Evolutionary conservation across 2,797 vertebrate species (phyloP), one percentile per base, ranked within the genome.

Genomic region (Dicrostonyx torquatus): DNA sequence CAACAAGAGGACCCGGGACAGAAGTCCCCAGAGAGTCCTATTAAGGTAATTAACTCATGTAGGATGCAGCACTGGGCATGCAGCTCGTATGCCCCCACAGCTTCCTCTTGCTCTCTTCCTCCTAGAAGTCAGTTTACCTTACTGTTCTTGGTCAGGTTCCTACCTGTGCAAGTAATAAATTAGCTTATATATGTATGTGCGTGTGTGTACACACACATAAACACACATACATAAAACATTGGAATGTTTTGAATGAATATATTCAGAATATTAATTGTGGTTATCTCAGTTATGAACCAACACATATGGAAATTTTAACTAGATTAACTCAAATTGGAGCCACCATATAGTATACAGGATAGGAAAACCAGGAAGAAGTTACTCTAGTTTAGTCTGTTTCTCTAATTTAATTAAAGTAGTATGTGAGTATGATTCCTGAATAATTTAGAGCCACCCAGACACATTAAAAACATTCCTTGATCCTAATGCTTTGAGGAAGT

Each of bases 11-110:
- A 66, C 86, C 37, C 73, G 97, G 93, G 97, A 84, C 84, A 70
- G 80, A 95, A 94, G 94, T 93, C 96, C 94, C 95, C 96, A 95
- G 93, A 91, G 95, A 94, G 90, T 84, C 86, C 55, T 92, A 17
- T 96, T 89, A 95, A 50, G 87, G 92, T 95, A 89, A 96, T 95
- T 89, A 95, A 64, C 62, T 95, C 83, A 34, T 55, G 66, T 91
- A 91, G 12, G 72, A 90, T 58, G 5, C 90, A 68, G 72, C 43
- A 78, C 85, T 85, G 92, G 89, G 80, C 88, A 87, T 8, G 70
- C 55, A 24, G 88, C 82, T 85, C 26, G 0, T 37, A 34, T 83
- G 92, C 70, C 68, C 86, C 90, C 70, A 43, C 48, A 91, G n/a
- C 86, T 15, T 62, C 2, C 29, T 94, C 84, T 83, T 77, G 37